Evolutionary conservation across 2,888 invertebrate genomes (phyloP).

Genomic region (Nomada ferruginata): DNA sequence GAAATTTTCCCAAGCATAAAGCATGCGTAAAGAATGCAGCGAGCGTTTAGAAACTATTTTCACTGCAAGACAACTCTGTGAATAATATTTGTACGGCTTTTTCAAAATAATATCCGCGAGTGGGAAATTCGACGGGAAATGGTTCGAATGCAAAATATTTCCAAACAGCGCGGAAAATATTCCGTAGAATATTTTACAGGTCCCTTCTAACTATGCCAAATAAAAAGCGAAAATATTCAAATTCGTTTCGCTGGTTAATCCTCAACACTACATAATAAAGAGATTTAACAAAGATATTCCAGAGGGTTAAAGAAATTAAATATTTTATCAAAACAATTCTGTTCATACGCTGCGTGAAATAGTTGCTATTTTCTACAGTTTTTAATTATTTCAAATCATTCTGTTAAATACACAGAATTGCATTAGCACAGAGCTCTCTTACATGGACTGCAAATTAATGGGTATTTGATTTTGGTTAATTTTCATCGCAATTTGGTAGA

Average conservation of each 20-base stretch:
- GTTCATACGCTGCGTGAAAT: too few species aligned
- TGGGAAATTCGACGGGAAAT: not conserved
- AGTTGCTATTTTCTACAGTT: too few species aligned
- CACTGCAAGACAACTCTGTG: not conserved
- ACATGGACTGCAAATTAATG: too few species aligned
- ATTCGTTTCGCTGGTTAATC: too few species aligned
- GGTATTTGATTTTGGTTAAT: not conserved
- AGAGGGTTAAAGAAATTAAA: too few species aligned
- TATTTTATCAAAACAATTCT: too few species aligned
- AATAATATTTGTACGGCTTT: slow-evolving; percentile 1
- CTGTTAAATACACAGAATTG: too few species aligned
- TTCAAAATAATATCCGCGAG: not conserved
- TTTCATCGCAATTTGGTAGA: not conserved
- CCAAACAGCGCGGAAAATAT: not conserved
- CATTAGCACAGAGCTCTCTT: too few species aligned
- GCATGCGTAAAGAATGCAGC: not conserved
- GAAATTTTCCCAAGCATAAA: not conserved
- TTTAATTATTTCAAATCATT: too few species aligned
- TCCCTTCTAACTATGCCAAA: not conserved
- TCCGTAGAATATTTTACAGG: not conserved
- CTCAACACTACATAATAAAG: too few species aligned
- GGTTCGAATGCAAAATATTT: slow-evolving; percentile 9
- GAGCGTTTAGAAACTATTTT: not conserved
- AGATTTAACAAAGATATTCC: too few species aligned
- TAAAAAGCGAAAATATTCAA: not conserved